These are phyloP conservation scores for Aleiodes sp. DNA, from an alignment of 1,140 invertebrate genomes.

Conservation along the genomic window DNA sequence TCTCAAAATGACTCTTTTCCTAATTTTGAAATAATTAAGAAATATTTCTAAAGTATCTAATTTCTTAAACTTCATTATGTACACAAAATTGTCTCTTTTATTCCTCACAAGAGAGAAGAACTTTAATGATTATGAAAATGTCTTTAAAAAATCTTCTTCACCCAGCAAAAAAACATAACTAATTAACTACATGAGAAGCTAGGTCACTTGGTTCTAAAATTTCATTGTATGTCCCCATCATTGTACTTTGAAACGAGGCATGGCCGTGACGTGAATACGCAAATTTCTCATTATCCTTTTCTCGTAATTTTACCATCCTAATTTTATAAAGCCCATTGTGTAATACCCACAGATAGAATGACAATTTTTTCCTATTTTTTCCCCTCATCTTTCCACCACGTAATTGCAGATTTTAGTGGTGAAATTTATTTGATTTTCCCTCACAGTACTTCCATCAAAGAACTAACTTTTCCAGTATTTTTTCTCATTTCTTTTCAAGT, in stretches of 20 bases:
- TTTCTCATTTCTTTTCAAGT: background rate
- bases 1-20: too few species aligned
- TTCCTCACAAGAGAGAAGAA: too few species aligned
- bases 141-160: too few species aligned
- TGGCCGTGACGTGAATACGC: conserved; percentile 1
- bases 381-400: background rate
- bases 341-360: background rate
- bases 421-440: background rate
- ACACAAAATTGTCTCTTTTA: too few species aligned
- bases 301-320: background rate
- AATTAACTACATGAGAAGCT: background rate
- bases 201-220: conserved; percentile 5
- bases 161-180: background rate
- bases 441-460: background rate
- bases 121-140: too few species aligned
- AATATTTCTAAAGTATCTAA: too few species aligned
- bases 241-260: conserved; percentile 10
- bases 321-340: conserved; percentile 5
- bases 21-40: too few species aligned
- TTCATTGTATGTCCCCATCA: background rate
- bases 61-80: too few species aligned
- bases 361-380: background rate
- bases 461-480: background rate
- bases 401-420: conserved; percentile 2
- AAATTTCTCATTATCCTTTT: background rate